These are phyloP conservation scores for Esox niger DNA, from an alignment of 2,113 vertebrate species.

Conservation along the genomic window DNA sequence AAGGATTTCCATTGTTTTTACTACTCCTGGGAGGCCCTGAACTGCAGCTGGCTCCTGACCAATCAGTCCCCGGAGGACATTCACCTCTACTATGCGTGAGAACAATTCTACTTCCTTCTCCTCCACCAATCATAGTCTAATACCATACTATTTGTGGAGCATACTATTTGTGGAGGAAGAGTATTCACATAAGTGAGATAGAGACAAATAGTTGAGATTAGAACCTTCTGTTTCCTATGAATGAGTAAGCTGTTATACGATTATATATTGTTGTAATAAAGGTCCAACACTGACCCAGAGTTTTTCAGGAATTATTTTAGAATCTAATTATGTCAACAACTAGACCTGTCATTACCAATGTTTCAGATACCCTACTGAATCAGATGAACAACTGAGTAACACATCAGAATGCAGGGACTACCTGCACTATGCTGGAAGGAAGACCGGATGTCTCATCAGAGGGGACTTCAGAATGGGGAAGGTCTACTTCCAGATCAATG, in stretches of 20 bases:
- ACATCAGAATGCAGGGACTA: conserved; percentile 28
- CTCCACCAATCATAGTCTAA: not conserved
- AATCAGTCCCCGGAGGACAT: not conserved
- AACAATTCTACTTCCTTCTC: not conserved
- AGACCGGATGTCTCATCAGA: conserved; percentile 49
- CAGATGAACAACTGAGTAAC: not conserved
- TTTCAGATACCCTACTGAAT: not conserved
- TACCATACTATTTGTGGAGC: not conserved
- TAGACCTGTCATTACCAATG: not conserved
- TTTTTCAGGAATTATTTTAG: not conserved
- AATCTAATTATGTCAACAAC: no score
- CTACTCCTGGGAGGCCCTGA: no score
- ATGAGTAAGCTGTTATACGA: no score
- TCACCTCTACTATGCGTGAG: conserved; percentile 58
- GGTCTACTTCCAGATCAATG: conserved; percentile 36
- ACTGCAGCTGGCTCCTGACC: no score
- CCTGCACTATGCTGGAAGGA: rapidly evolving
- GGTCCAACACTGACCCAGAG: no score
- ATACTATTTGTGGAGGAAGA: not conserved
- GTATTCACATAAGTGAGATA: not conserved
- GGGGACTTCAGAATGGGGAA: rapidly evolving
- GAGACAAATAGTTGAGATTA: not conserved
- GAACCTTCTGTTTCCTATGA: no score
- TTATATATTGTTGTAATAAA: no score
- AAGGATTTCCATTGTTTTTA: no score